A percentile compares a stretch with the other conserved stretches of the same genome.
These are phyloP conservation scores for Notarius quadriscutis DNA, from an alignment of 2,113 vertebrate genomes.

Conservation along the genomic window DNA sequence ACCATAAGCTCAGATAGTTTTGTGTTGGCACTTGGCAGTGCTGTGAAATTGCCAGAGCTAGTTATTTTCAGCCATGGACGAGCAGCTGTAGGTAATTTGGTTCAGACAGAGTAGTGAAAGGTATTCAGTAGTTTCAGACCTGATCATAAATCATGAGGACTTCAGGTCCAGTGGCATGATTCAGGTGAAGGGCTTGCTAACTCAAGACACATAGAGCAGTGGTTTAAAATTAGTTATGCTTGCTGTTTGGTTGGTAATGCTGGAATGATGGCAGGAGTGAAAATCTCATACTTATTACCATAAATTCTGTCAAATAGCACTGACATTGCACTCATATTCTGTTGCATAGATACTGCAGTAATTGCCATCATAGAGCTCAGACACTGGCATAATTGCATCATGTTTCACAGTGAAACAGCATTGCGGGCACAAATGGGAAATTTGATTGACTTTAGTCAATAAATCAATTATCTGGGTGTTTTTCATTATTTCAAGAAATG, in stretches of 20 bases:
- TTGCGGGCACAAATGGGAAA: constrained; percentile 4
- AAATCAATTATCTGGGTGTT: constrained; percentile 17
- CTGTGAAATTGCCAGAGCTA: constrained; percentile 50
- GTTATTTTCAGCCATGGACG: constrained; percentile 61
- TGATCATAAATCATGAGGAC: constrained; percentile 54
- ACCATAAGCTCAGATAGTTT: constrained; percentile 20
- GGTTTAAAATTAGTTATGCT: not conserved
- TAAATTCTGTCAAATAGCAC: constrained; percentile 13
- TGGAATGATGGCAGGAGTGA: not conserved
- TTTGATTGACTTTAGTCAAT: constrained; percentile 26
- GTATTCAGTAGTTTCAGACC: constrained; percentile 44
- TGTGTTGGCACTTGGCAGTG: constrained; percentile 23
- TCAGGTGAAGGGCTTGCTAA: constrained; percentile 25
- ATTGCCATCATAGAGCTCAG: constrained; percentile 16
- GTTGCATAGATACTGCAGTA: constrained; percentile 6
- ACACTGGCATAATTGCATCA: constrained; percentile 29
- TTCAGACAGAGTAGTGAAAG: constrained; percentile 52
- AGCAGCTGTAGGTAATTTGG: constrained; percentile 59
- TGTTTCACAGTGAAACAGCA: constrained; percentile 12
- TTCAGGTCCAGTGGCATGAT: constrained; percentile 44
- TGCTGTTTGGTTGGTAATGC: not conserved
- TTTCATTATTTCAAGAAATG: constrained; percentile 17
- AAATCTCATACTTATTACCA: not conserved
- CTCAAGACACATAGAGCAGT: not conserved
- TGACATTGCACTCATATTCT: constrained; percentile 15